These are phyloP conservation scores for Colinus virginianus DNA, from an alignment of 2,113 vertebrate species.

Conservation along the genomic window DNA sequence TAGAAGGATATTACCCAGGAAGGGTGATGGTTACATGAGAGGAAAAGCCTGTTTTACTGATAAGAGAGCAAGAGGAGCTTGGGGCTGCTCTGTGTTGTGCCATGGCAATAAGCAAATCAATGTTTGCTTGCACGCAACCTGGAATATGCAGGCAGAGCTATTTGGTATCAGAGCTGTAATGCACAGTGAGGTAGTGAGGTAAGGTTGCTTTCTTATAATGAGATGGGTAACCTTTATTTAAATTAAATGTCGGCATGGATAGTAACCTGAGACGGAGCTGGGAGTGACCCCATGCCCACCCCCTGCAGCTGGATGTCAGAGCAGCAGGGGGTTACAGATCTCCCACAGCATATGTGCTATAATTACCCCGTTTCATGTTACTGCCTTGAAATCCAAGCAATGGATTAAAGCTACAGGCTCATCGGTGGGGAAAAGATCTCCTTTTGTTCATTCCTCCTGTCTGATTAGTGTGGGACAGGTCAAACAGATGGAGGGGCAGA, in stretches of 20 bases:
- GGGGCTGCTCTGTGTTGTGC: neutral
- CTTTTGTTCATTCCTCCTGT: neutral
- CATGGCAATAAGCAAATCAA: neutral
- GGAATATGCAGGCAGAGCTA: neutral
- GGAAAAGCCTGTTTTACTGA: neutral
- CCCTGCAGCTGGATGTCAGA: neutral
- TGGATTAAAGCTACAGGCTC: neutral
- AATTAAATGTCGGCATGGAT: neutral
- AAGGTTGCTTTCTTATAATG: neutral
- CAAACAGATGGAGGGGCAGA: neutral
- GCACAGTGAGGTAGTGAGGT: neutral
- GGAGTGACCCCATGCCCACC: neutral
- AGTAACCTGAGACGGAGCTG: neutral
- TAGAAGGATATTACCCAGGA: neutral
- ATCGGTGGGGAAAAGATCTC: neutral
- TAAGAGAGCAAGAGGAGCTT: neutral
- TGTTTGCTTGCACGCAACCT: neutral
- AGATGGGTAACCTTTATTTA: neutral
- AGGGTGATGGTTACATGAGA: neutral
- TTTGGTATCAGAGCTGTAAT: neutral
- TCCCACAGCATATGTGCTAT: neutral
- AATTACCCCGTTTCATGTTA: conserved; percentile 28
- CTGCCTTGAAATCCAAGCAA: conserved; percentile 10
- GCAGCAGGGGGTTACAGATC: neutral
- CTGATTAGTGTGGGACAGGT: neutral